A percentile compares a stretch with the other conserved stretches of the same genome.
Conservation (phyloP, 2,113 vertebrate genomes). For the Heterocephalus glaber region DNA sequence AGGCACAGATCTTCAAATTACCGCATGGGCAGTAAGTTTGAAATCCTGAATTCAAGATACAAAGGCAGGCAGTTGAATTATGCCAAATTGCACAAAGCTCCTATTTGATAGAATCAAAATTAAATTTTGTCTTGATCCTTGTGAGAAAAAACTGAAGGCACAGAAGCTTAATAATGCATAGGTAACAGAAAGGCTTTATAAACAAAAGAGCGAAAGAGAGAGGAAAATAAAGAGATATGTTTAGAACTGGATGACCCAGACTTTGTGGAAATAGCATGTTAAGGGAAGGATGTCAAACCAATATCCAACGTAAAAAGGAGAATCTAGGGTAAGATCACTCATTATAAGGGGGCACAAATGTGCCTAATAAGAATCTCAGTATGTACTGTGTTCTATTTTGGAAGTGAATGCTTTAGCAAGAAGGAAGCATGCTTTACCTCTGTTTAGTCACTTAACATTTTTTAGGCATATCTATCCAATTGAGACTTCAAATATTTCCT, state of each 20-base stretch:
- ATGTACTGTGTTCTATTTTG: not conserved
- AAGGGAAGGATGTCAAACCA: constrained; percentile 60
- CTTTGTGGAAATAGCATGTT: not conserved
- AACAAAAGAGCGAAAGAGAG: constrained; percentile 52
- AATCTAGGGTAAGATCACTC: not conserved
- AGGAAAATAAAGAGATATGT: constrained; percentile 62
- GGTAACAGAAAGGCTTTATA: not conserved
- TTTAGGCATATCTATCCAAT: not conserved
- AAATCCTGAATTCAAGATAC: not conserved
- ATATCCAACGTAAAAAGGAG: not conserved
- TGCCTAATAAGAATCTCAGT: not conserved
- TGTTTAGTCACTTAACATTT: not conserved
- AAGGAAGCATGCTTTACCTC: not conserved
- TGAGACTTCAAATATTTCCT: not conserved
- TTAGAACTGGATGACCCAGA: constrained; percentile 65
- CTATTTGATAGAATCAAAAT: not conserved
- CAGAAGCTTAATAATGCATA: not conserved
- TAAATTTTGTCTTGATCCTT: not conserved
- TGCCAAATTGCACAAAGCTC: not conserved
- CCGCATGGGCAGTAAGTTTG: not conserved
- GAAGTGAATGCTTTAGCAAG: not conserved
- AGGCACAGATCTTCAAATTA: not conserved
- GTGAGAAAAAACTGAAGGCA: not conserved
- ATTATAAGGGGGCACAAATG: not conserved
- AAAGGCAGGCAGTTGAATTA: not conserved